Evolutionary conservation across 2,888 invertebrate genomes (phyloP).

Genomic region (Thymelicus sylvestris): DNA sequence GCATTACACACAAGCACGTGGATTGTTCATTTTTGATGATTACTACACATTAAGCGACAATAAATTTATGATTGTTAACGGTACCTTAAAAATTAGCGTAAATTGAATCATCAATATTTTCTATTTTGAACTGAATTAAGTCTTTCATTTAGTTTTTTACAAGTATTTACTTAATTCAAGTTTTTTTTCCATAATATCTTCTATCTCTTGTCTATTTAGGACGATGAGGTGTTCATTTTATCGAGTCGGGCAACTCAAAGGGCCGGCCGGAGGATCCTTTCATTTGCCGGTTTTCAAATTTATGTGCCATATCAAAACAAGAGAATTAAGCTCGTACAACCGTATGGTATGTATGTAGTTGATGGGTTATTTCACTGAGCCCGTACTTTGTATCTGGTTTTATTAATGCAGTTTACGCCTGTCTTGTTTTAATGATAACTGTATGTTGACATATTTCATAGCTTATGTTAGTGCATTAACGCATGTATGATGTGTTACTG

Average conservation of each 20-base stretch:
- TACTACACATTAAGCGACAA: no score
- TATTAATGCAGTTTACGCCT: conserved; percentile 3
- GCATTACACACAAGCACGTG: no score
- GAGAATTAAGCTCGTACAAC: conserved; percentile 20
- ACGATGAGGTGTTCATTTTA: conserved; percentile 5
- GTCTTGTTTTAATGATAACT: neutral
- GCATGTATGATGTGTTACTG: no score
- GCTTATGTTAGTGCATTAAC: no score
- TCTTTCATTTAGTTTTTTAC: neutral
- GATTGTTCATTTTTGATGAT: no score
- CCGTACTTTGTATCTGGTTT: conserved; percentile 19
- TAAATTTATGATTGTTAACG: no score
- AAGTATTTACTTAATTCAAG: neutral
- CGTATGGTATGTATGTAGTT: neutral
- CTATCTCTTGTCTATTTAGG: neutral
- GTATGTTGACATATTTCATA: neutral
- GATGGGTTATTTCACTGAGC: conserved; percentile 24
- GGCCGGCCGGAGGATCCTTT: conserved; percentile 18
- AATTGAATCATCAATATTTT: no score
- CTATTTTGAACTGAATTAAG: no score
- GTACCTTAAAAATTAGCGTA: no score
- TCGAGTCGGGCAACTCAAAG: conserved; percentile 28
- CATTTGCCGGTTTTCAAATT: conserved; percentile 32
- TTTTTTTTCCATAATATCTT: neutral
- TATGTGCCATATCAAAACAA: conserved; percentile 27